These are phyloP conservation scores for Luperina nickerlii DNA, from an alignment of 2,888 invertebrate genomes.

Conservation along the genomic window DNA sequence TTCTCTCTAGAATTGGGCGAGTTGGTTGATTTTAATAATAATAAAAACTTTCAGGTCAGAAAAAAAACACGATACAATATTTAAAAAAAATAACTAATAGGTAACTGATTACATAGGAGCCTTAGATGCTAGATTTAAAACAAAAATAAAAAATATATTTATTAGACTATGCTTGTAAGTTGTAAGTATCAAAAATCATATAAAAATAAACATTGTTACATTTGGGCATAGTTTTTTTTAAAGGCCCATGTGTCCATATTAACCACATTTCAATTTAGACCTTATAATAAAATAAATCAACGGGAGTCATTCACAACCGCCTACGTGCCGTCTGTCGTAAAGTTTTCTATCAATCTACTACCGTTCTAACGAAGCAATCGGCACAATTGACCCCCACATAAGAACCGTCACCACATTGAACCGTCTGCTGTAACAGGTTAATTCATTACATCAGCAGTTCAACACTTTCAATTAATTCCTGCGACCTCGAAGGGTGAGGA, in stretches of 20 bases:
- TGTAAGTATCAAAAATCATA: too few species aligned
- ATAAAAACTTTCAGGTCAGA: too few species aligned
- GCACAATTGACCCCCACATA: conserved; percentile 73
- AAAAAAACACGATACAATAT: too few species aligned
- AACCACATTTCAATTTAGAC: neutral
- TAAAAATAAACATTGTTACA: too few species aligned
- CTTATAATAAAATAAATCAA: conserved; percentile 14
- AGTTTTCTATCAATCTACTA: conserved; percentile 66
- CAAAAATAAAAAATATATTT: too few species aligned
- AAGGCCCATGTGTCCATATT: neutral
- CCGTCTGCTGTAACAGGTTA: conserved; percentile 78
- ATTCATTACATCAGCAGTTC: conserved; percentile 85
- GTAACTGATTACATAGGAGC: too few species aligned
- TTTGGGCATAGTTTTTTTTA: neutral
- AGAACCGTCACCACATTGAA: conserved; percentile 56
- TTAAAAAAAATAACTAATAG: too few species aligned
- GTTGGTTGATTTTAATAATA: neutral
- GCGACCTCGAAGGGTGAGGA: conserved; percentile 61
- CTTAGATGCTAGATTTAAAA: too few species aligned
- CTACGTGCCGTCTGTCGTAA: conserved; percentile 67
- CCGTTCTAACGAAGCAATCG: conserved; percentile 50
- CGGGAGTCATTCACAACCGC: conserved; percentile 40
- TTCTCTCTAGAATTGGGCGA: too few species aligned
- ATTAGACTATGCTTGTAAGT: neutral
- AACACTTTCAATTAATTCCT: conserved; percentile 80